Evolutionary conservation across 2,113 vertebrate genomes (phyloP).

Genomic region (Channa maculata): DNA sequence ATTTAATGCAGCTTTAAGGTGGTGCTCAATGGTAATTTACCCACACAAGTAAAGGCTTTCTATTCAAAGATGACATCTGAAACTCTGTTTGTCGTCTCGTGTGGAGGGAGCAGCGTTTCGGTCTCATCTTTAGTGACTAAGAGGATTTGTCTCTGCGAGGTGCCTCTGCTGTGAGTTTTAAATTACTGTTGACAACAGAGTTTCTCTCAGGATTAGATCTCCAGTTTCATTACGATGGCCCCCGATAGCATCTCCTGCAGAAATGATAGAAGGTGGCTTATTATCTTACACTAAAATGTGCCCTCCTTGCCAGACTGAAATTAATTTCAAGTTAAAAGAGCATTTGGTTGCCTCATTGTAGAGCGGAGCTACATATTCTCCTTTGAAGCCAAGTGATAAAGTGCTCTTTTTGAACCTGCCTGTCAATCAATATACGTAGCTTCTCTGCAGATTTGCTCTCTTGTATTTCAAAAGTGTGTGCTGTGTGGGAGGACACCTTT

Average conservation of each 20-base stretch:
- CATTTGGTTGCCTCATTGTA: constrained; percentile 29
- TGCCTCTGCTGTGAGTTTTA: constrained; percentile 66
- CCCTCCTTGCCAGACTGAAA: constrained; percentile 53
- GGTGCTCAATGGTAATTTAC: constrained; percentile 40
- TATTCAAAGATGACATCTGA: constrained; percentile 50
- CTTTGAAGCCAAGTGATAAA: constrained; percentile 72
- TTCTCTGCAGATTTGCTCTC: constrained; percentile 55
- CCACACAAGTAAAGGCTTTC: constrained; percentile 20
- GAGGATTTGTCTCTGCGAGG: constrained; percentile 69
- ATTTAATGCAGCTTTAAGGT: constrained; percentile 26
- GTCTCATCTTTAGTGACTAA: constrained; percentile 57
- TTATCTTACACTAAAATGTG: constrained; percentile 68
- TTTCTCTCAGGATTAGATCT: constrained; percentile 72
- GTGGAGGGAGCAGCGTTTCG: constrained; percentile 27
- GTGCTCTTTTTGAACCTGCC: constrained; percentile 60
- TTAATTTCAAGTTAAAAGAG: constrained; percentile 72
- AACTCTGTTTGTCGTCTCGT: constrained; percentile 58
- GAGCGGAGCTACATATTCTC: constrained; percentile 43
- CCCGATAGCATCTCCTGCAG: constrained; percentile 63
- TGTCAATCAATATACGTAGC: constrained; percentile 60
- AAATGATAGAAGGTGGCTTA: constrained; percentile 64
- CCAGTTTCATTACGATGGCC: constrained; percentile 69
- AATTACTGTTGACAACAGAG: constrained; percentile 70
- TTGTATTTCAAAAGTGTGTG: constrained; percentile 50
- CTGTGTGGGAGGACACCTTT: constrained; percentile 58